Evolutionary conservation across 2,113 vertebrate genomes (phyloP).

Genomic region (Myxocyprinus asiaticus): DNA sequence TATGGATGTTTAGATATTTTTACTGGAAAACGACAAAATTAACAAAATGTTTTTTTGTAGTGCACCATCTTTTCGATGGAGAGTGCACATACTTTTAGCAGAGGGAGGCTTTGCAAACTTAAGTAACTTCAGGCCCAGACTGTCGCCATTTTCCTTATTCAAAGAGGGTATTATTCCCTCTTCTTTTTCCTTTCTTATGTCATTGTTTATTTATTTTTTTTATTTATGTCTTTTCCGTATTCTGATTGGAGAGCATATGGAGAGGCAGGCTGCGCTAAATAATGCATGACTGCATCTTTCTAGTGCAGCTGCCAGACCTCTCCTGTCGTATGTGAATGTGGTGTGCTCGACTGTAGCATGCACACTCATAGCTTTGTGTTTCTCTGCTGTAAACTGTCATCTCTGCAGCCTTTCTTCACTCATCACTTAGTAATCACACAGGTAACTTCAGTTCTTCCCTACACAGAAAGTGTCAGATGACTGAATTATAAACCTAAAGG

Average conservation of each 20-base stretch:
- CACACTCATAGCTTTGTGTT: neutral
- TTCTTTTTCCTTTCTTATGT: neutral
- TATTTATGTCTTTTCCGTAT: neutral
- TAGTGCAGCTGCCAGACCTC: conserved; percentile 51
- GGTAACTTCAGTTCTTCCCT: neutral
- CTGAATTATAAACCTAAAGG: neutral
- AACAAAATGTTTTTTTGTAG: no score
- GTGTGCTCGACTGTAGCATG: neutral
- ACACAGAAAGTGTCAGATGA: neutral
- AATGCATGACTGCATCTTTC: conserved; percentile 36
- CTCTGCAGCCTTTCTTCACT: neutral
- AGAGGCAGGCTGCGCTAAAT: conserved; percentile 49
- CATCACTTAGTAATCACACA: conserved; percentile 8
- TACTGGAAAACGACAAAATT: no score
- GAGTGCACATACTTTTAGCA: no score
- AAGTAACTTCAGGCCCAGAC: neutral
- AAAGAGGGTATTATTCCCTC: neutral
- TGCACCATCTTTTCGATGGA: no score
- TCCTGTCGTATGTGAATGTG: neutral
- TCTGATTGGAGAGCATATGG: conserved; percentile 28
- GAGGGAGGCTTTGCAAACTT: neutral
- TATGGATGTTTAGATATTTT: no score
- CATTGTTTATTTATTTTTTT: conserved; percentile 5
- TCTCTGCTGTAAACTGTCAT: neutral
- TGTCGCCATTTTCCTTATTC: neutral